Percentiles rank a stretch among this genome's conserved stretches.
phyloP scores from a whole-genome alignment of 2,797 vertebrate genomes.

The Hemitrygon akajei region DNA sequence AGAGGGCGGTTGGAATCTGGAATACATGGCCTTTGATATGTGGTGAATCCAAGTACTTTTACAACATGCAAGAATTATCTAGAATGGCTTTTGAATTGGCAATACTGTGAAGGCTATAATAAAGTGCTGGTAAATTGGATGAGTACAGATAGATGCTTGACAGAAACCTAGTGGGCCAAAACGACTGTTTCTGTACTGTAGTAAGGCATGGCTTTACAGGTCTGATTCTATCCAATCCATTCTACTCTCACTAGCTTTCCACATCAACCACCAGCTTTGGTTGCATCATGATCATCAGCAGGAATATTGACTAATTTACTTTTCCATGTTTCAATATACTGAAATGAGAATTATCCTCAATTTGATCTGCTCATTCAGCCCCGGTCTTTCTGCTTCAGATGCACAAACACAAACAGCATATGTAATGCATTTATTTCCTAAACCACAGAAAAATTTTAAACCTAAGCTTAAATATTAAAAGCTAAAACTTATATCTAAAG shows the following conservation, averaged over 20 bases:
- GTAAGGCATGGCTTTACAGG: too few species aligned
- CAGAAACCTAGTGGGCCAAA: too few species aligned
- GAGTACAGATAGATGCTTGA: too few species aligned
- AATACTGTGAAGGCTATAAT: too few species aligned
- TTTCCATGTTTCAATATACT: neutral
- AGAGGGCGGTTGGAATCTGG: too few species aligned
- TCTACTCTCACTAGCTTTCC: neutral
- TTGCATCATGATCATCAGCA: neutral
- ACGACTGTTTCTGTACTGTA: too few species aligned
- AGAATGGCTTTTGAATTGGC: too few species aligned
- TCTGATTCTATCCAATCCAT: neutral
- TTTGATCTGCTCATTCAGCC: neutral
- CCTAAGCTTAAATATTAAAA: neutral
- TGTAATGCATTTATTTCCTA: neutral
- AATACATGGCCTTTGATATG: too few species aligned
- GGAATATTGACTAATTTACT: neutral
- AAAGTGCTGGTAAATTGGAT: too few species aligned
- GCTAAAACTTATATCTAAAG: neutral
- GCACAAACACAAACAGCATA: neutral
- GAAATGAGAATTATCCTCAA: neutral
- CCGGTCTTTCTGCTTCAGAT: neutral
- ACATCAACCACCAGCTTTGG: neutral
- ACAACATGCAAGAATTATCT: too few species aligned
- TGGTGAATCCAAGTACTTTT: too few species aligned
- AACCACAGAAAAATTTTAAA: neutral